Base-by-base conservation (phyloP, 2,888 invertebrate genomes). In the Trichogramma dendrolimi region DNA sequence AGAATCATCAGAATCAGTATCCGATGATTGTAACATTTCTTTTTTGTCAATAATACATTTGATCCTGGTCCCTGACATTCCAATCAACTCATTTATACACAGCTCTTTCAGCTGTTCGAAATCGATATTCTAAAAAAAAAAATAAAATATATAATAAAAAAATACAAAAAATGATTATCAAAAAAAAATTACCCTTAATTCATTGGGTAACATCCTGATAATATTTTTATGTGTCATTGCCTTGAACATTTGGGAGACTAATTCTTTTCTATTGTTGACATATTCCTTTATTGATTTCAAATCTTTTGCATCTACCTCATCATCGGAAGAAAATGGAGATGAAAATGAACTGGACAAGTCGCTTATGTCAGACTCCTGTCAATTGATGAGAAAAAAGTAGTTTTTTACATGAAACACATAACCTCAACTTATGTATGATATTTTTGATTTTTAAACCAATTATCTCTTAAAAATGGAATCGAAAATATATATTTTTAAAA, bases 321-420 rank as follows among this genome's bases (percentile, higher is more conserved):
- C 77, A 14, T 77, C 77, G 1, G 75, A 76, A 6, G 75, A 71
- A 38, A 70, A 71, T 3, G 71, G 65, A 0, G 72, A 74, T 4
- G 77, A 76, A 58, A 73, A 86, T 83, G 86, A 83, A 83, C 68
- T 62, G 38, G 68, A 69, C 58, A 68, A 67, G 41, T 58, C 63
- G 58, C 68, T 68, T 54, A 55, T 56, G 40, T 58, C 46, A 14
- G 66, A 64, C 46, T 65, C 69, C 72, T 71, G 27, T 27, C 27
- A 27, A 27, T 27, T 27, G 27, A 27, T 27, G 27, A 27, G 27
- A 47, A 8, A 64, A 62, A 40, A 52, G n/a, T 49, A 55, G 50
- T 49, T 46, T 43, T 4, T 55, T 6, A 27, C 27, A 27, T 27
- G 27, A 27, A 27, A 27, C 27, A 27, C 27, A 27, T 27, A 27